A percentile compares a stretch with the other conserved stretches of the same genome.
phyloP scores from a whole-genome alignment of 2,113 vertebrate species.

The Morone chrysops region DNA sequence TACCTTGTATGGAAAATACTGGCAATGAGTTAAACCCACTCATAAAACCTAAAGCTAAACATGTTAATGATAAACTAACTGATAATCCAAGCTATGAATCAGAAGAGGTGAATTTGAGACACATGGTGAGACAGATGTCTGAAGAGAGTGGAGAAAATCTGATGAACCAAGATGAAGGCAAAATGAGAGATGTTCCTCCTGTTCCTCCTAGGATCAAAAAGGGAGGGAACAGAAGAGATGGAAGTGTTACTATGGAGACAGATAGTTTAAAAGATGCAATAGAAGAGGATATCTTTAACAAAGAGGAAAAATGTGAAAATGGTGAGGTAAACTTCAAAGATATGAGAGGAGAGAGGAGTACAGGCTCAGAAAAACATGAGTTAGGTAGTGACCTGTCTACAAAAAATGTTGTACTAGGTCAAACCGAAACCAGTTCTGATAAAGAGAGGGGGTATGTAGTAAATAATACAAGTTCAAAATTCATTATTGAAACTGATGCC shows the following conservation, averaged over 20 bases:
- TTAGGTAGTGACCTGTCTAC: background rate
- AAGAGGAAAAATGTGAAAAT: constrained; percentile 16
- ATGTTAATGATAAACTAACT: constrained; percentile 31
- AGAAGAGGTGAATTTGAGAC: constrained; percentile 32
- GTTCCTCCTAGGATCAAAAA: constrained; percentile 75
- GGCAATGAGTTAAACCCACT: constrained; percentile 15
- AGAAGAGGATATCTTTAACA: constrained; percentile 23
- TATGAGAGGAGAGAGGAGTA: background rate
- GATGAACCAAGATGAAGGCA: constrained; percentile 26
- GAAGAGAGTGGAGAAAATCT: constrained; percentile 45
- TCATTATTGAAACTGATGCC: background rate
- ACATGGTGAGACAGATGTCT: constrained; percentile 28
- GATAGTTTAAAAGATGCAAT: constrained; percentile 26
- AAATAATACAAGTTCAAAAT: constrained; percentile 17
- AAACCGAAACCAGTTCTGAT: constrained; percentile 7
- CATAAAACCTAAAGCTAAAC: constrained; percentile 19
- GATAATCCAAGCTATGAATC: background rate
- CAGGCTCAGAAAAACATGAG: constrained; percentile 12
- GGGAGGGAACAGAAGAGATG: constrained; percentile 42
- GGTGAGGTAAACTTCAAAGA: background rate
- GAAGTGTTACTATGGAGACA: constrained; percentile 5
- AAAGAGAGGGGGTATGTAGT: constrained; percentile 4
- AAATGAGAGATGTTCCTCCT: constrained; percentile 47
- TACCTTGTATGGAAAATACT: constrained; percentile 39
- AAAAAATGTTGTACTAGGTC: background rate